Base-by-base conservation (phyloP, 2,113 vertebrate genomes). In the Erythrocercus mccallii region DNA sequence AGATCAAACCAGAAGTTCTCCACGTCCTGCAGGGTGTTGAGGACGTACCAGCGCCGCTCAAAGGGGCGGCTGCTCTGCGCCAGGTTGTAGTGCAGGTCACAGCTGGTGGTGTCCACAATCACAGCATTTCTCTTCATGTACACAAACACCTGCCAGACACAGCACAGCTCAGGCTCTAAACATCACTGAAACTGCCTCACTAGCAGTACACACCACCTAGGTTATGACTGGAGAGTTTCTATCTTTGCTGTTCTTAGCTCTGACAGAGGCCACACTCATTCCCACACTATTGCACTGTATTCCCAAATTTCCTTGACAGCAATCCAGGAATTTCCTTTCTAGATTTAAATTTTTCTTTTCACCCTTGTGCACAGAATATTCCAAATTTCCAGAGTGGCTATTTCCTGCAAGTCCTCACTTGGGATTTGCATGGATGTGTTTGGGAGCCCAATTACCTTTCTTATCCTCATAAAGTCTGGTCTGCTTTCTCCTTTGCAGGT, bases 1-100 rank as follows among this genome's bases (percentile, higher is more conserved):
- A 99, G 93, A 53, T 99, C 99, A 37, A 99, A 99, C 99, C 99
- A 99, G 97, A 98, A 99, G 97, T 97, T 99, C 68, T 99, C 99
- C 62, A 99, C 98, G 1, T 99, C 98, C 48, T 99, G 98, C 33
- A 97, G 87, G 8, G 97, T 98, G 83, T 94, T 97, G 58, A 99
- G 98, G 5, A 96, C 89, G 2, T 99, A 99, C 0, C 70, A 90
- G 4, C 99, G 98, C 42, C 96, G 97, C 69, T 99, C 99, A 13
- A 99, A 99, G 0, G 99, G 98, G 8, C 97, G 97, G 18, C 95
- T 98, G 91, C 98, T 99, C 27, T 97, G 97, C 16, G 98, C 99
- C 94, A 99, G 95, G 97, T 99, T 99, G 92, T 99, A 99, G 95
- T 99, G 99, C 4, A 99, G 99, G 81, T 99, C 99, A 12, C 99